These are phyloP conservation scores for Drosophila anceps DNA, from an alignment of 2,888 invertebrate species.

Conservation along the genomic window DNA sequence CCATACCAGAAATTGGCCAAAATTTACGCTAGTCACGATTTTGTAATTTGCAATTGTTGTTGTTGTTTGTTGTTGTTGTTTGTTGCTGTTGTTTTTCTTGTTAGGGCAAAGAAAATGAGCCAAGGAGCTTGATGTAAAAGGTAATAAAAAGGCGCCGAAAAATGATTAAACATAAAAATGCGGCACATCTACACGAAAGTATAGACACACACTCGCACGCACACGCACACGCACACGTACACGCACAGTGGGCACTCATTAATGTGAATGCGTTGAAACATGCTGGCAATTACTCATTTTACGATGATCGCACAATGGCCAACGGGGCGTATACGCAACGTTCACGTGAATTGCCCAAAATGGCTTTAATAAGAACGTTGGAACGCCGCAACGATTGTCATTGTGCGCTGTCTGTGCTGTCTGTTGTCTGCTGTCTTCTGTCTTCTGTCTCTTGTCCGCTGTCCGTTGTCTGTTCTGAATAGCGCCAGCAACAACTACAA, in stretches of 20 bases:
- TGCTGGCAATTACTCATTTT: constrained; percentile 82
- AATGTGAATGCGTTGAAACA: constrained; percentile 77
- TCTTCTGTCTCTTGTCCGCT: constrained; percentile 1
- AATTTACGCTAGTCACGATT: constrained; percentile 81
- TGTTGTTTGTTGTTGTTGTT: constrained; percentile 52
- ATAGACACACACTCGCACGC: constrained; percentile 13
- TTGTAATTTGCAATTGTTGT: constrained; percentile 75
- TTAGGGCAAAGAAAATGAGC: constrained; percentile 42
- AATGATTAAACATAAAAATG: constrained; percentile 78
- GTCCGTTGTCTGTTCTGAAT: constrained; percentile 24
- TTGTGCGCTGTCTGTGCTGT: constrained; percentile 48
- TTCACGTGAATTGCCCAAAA: constrained; percentile 68
- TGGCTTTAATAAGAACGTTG: constrained; percentile 63
- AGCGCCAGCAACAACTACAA: constrained; percentile 7
- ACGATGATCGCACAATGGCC: constrained; percentile 74
- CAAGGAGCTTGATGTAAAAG: constrained; percentile 60
- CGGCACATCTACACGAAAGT: constrained; percentile 56
- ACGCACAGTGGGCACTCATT: constrained; percentile 63
- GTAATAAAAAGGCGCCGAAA: constrained; percentile 69
- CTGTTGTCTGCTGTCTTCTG: constrained; percentile 11
- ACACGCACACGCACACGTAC: constrained; percentile 11
- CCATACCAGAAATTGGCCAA: constrained; percentile 55
- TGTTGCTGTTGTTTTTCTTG: constrained; percentile 40
- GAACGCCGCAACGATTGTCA: constrained; percentile 57
- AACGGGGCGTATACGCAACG: constrained; percentile 66